phyloP scores from a whole-genome alignment of 2,113 vertebrate species.

The Lamprotornis superbus region DNA sequence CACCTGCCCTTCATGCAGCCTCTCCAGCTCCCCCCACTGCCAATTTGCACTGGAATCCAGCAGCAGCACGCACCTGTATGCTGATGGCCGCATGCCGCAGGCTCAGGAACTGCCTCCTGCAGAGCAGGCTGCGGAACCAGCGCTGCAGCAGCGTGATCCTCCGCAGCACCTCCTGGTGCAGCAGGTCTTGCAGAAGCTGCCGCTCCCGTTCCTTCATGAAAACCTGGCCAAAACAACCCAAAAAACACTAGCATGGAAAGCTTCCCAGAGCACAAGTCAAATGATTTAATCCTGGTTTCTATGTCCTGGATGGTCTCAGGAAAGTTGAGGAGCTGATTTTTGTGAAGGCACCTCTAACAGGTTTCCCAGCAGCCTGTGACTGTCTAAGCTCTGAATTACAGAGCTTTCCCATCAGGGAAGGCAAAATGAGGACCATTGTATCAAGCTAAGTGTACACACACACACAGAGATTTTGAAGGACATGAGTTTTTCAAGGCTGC shows the following conservation, averaged over 20 bases:
- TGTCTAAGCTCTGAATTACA: not conserved
- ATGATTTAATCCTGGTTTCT: not conserved
- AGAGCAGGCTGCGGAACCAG: slow-evolving; percentile 83
- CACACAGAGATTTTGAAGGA: not conserved
- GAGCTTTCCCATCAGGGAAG: not conserved
- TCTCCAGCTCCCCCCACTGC: too few species aligned
- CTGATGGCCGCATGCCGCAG: slow-evolving; percentile 78
- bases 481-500: not conserved
- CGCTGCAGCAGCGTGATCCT: slow-evolving; percentile 85
- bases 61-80: slow-evolving; percentile 83
- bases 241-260: not conserved
- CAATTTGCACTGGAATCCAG: not conserved
- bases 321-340: not conserved
- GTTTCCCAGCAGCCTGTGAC: not conserved
- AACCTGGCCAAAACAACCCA: slow-evolving; percentile 72
- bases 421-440: accelerated
- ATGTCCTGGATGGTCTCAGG: not conserved
- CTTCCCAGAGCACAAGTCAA: accelerated
- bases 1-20: not conserved
- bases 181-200: slow-evolving; percentile 85
- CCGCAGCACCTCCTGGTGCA: slow-evolving; percentile 88
- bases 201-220: slow-evolving; percentile 90
- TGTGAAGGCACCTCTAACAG: not conserved
- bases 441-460: not conserved
- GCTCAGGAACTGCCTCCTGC: slow-evolving; percentile 84